phyloP scores from a whole-genome alignment of 2,888 invertebrate species.

The Diploptera punctata region DNA sequence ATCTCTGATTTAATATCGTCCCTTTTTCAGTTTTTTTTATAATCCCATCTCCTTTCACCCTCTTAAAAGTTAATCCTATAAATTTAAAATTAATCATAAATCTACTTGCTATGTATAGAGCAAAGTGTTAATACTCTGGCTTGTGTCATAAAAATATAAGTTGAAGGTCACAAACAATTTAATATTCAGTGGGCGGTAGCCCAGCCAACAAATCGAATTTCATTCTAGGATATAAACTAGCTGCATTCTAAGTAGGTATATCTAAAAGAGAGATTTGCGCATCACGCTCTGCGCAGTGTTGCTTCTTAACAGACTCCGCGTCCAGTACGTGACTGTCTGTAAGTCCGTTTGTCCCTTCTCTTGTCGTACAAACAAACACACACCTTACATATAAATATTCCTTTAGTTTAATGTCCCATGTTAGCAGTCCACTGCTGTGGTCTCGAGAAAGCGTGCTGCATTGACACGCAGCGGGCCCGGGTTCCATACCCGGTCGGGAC shows the following conservation, averaged over 20 bases:
- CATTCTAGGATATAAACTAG: constrained; percentile 20
- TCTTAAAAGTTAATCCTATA: no score
- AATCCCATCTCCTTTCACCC: no score
- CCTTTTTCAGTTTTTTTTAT: no score
- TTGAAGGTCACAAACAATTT: not conserved
- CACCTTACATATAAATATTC: not conserved
- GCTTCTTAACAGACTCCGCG: not conserved
- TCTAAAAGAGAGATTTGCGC: not conserved
- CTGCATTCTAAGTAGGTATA: constrained; percentile 15
- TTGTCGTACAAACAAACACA: not conserved
- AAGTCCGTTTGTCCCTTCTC: not conserved
- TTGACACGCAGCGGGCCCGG: no score
- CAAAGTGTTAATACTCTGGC: not conserved
- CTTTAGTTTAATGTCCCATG: no score
- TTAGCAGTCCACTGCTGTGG: no score
- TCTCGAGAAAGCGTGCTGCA: no score
- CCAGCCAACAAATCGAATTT: constrained; percentile 18
- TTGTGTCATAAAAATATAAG: not conserved
- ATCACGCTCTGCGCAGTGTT: no score
- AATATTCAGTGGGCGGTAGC: constrained; percentile 1
- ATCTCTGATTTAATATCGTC: no score
- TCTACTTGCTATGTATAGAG: not conserved
- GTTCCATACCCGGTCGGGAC: no score
- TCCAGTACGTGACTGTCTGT: not conserved
- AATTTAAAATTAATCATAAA: no score